phyloP scores from a whole-genome alignment of 2,797 vertebrate species.

The Aulostomus chinensis region DNA sequence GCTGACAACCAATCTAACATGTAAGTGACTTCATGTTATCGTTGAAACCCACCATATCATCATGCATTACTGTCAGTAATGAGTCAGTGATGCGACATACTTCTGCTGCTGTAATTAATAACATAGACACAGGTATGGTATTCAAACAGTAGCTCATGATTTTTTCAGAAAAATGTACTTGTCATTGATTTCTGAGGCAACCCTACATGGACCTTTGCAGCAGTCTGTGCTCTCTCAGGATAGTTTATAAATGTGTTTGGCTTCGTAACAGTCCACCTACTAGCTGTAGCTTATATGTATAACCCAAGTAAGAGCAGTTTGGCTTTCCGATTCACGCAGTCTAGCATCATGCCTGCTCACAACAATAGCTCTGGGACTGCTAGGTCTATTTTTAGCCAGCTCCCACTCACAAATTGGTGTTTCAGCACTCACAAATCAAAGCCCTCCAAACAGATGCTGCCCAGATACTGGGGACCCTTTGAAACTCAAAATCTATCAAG shows the following conservation, averaged over 20 bases:
- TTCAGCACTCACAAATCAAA: constrained; percentile 72
- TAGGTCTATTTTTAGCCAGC: constrained; percentile 57
- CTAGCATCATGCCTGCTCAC: constrained; percentile 60
- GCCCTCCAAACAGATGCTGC: constrained; percentile 55
- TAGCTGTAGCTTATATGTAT: constrained; percentile 35
- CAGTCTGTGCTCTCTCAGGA: no score
- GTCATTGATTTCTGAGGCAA: no score
- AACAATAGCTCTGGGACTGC: constrained; percentile 61
- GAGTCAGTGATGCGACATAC: no score
- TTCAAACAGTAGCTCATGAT: no score
- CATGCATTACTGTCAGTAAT: no score
- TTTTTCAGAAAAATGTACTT: no score
- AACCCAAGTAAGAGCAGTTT: constrained; percentile 57
- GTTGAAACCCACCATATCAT: no score
- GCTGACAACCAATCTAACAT: no score
- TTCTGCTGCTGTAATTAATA: no score
- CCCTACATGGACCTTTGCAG: no score
- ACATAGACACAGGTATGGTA: no score
- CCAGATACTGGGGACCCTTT: constrained; percentile 56
- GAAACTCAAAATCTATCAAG: constrained; percentile 46
- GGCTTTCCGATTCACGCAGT: constrained; percentile 44
- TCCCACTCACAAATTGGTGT: constrained; percentile 69
- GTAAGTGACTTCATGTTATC: no score
- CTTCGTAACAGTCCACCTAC: constrained; percentile 36
- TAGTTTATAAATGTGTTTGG: constrained; percentile 42